Base-by-base conservation (phyloP, 2,797 vertebrate genomes). In the Perodicticus potto region DNA sequence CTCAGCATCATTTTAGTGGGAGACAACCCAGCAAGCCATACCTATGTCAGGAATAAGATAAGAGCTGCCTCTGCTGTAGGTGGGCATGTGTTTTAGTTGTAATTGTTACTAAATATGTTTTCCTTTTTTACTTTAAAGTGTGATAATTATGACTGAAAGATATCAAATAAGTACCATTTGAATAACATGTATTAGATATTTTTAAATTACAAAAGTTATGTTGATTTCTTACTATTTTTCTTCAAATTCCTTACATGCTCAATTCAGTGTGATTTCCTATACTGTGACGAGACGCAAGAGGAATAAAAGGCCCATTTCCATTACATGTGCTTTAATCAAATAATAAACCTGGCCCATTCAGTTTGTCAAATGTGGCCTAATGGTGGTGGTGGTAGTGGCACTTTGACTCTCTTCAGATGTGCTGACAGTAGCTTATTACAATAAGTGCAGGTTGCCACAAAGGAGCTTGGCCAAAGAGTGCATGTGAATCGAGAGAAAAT, bases 21-120 rank as follows among this genome's bases (percentile, higher is more conserved):
- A 32, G 99, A 99, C 72, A 98, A 99, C 95, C 99, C 99, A 16
- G 99, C 99, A 92, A 99, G 99, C 96, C 99, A 98, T 32, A 99
- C 99, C 25, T 99, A 99, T 9, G 99, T 99, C 70, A 99, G 98
- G 97, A 99, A 99, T 98, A 99, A 99, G 98, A 99, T 99, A 87
- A 99, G 98, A 94, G 99, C 99, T 43, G 99, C 99, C 86, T 98
- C 98, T 45, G 97, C 99, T 91, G 98, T 99, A 96, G 99, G 99
- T 99, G 97, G 98, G 98, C 96, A 45, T 80, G 65, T 3, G 5
- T 49, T 65, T 92, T 65, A 49, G 4, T 70, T 83, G 17, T 77
- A 53, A 32, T 76, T 86, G 10, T 84, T 86, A 61, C 9, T 65
- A 53, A 81, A 32, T 86, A 16, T 14, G 1, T 76, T 92, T 96